Conservation (phyloP, 2,888 invertebrate genomes). For the Cactoblastis cactorum region DNA sequence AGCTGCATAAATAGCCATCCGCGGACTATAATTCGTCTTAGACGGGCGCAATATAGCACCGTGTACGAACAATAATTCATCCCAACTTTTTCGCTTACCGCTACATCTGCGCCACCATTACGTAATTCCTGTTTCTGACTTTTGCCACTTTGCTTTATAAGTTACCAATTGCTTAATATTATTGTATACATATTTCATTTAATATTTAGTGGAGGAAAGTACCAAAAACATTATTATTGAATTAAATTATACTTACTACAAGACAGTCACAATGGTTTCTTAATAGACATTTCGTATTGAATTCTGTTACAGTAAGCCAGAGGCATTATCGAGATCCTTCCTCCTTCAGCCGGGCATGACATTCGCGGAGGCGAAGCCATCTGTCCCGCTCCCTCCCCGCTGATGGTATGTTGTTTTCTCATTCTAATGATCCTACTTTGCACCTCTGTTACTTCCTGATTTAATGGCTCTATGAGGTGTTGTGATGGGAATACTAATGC, state of each 20-base stretch:
- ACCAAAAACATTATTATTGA: too few species aligned
- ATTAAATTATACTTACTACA: neutral
- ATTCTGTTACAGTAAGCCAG: conserved; percentile 63
- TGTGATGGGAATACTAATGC: neutral
- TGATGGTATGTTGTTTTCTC: conserved; percentile 38
- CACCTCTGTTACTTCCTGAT: conserved; percentile 3
- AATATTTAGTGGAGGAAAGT: neutral
- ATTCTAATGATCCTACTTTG: neutral
- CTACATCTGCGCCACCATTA: conserved; percentile 13
- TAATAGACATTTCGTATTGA: conserved; percentile 12
- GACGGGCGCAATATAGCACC: neutral
- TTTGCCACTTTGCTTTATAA: conserved; percentile 5
- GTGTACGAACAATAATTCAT: conserved; percentile 13
- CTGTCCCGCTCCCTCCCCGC: conserved; percentile 52
- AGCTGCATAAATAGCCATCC: neutral
- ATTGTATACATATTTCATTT: neutral
- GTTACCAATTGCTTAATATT: neutral
- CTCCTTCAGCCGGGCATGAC: conserved; percentile 66
- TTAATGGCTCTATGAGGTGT: neutral
- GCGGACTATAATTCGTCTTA: neutral
- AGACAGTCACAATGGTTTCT: conserved; percentile 1
- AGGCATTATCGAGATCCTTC: conserved; percentile 61
- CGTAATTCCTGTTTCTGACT: neutral
- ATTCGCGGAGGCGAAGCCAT: conserved; percentile 60
- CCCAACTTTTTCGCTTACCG: conserved; percentile 13